These are phyloP conservation scores for Ips nitidus DNA, from an alignment of 1,140 invertebrate genomes.

Conservation along the genomic window DNA sequence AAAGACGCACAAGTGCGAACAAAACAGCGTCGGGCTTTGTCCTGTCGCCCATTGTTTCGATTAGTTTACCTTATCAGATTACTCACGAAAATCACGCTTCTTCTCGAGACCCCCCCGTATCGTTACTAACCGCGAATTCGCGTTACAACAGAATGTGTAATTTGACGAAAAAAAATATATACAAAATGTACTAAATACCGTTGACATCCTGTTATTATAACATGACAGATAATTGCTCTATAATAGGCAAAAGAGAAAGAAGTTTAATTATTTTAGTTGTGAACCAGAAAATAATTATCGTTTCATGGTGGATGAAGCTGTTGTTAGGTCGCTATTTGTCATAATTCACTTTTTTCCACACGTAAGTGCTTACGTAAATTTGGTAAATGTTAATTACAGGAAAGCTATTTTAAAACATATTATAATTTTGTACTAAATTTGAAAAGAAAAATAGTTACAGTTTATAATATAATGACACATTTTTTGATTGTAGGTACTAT, in stretches of 20 bases:
- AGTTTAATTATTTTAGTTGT: conserved; percentile 11
- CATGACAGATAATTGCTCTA: neutral
- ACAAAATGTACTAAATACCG: neutral
- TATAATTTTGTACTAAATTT: no score
- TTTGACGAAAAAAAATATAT: neutral
- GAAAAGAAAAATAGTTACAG: no score
- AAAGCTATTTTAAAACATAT: no score
- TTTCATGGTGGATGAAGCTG: conserved; percentile 10
- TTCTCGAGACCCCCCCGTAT: neutral
- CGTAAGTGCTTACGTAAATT: no score
- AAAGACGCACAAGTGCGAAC: conserved; percentile 9
- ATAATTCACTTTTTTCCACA: neutral
- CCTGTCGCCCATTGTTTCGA: conserved; percentile 8
- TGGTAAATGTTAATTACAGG: no score
- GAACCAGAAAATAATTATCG: conserved; percentile 11
- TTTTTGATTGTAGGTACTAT: no score
- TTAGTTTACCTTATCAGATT: conserved; percentile 11
- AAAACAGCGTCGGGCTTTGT: conserved; percentile 12
- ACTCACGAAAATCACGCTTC: conserved; percentile 4
- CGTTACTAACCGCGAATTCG: neutral
- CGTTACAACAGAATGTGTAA: neutral
- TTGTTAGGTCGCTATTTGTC: neutral
- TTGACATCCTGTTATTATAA: conserved; percentile 12
- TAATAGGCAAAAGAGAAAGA: neutral
- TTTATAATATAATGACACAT: no score